These are phyloP conservation scores for Orchestia grillus DNA, from an alignment of 1,140 invertebrate species.

Conservation along the genomic window DNA sequence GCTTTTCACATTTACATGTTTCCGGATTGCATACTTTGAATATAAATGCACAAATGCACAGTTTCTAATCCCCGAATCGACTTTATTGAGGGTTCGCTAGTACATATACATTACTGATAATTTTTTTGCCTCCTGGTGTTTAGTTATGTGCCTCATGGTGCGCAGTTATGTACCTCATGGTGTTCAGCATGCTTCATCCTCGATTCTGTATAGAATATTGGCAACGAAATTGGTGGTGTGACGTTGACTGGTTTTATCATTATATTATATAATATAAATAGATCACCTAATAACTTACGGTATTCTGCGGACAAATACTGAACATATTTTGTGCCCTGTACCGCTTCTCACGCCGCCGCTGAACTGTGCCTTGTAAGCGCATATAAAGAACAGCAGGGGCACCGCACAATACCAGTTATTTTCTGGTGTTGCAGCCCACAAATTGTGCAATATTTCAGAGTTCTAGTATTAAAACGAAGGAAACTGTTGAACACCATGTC, in stretches of 20 bases:
- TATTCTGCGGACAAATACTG: not conserved
- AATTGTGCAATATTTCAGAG: not conserved
- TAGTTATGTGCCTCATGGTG: not conserved
- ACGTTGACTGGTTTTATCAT: not conserved
- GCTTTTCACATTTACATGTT: not conserved
- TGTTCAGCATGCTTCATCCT: not conserved
- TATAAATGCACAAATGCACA: too few relatives aligned
- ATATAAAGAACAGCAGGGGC: too few relatives aligned
- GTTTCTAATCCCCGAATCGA: too few relatives aligned
- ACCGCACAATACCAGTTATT: too few relatives aligned
- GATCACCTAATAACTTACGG: not conserved
- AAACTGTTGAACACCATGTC: not conserved
- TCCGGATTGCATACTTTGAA: not conserved
- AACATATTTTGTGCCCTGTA: not conserved
- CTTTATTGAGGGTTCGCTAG: too few relatives aligned
- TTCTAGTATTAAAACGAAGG: not conserved
- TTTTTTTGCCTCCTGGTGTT: not conserved
- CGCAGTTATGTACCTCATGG: not conserved
- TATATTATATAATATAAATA: not conserved
- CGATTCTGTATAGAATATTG: not conserved
- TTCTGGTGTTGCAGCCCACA: too few relatives aligned
- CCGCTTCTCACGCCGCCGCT: not conserved
- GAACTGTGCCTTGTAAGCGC: too few relatives aligned
- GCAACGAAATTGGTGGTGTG: not conserved
- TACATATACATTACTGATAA: too few relatives aligned